A percentile compares a stretch with the other conserved stretches of the same genome.
These are phyloP conservation scores for Drosophila ohnishii DNA, from an alignment of 1,140 invertebrate species.

Conservation along the genomic window DNA sequence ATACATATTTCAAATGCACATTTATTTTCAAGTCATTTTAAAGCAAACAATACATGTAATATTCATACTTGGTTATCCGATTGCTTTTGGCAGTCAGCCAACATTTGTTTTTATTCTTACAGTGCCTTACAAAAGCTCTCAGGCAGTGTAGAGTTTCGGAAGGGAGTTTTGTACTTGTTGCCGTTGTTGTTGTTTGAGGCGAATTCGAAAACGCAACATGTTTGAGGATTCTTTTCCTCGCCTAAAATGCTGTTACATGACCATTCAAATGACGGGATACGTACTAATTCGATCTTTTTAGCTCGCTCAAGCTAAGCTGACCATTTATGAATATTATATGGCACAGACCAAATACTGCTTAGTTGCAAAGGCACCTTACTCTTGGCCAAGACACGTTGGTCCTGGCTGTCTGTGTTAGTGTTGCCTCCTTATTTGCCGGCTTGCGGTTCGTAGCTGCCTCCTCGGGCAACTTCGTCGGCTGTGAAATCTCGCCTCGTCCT, in stretches of 20 bases:
- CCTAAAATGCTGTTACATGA: constrained; percentile 10
- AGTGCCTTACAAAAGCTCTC: constrained; percentile 55
- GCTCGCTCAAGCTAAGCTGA: background rate
- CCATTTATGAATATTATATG: background rate
- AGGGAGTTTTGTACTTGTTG: constrained; percentile 67
- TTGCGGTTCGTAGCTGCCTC: constrained; percentile 26
- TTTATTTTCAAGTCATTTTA: background rate
- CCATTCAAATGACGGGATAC: background rate
- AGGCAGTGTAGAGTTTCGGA: constrained; percentile 28
- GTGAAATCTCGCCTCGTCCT: constrained; percentile 39
- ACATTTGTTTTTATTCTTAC: background rate
- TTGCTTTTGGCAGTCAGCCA: background rate
- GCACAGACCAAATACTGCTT: constrained; percentile 17
- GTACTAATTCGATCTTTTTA: background rate
- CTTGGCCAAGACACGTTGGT: constrained; percentile 16
- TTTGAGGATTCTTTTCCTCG: constrained; percentile 36
- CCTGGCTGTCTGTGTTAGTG: constrained; percentile 32
- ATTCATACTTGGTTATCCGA: background rate
- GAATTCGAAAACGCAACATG: constrained; percentile 70
- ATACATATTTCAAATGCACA: no score
- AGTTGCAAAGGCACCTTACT: constrained; percentile 57
- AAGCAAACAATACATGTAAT: no score
- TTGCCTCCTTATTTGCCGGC: constrained; percentile 51
- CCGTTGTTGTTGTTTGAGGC: constrained; percentile 57
- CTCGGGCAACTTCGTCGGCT: constrained; percentile 50